Evolutionary conservation across 2,888 invertebrate species (phyloP).

Genomic region (Tupiocoris notatus): DNA sequence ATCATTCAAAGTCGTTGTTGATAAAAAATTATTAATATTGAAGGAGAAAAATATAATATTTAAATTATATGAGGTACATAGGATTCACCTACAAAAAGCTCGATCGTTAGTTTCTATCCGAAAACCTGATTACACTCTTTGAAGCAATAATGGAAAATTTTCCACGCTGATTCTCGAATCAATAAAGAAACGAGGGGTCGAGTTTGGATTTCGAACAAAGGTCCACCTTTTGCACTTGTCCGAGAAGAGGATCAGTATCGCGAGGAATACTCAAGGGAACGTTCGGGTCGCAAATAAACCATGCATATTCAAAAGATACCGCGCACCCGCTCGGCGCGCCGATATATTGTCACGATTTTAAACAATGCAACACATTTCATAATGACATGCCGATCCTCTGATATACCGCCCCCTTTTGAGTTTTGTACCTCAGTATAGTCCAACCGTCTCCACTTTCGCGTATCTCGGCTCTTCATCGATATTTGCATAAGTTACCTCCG

Average conservation of each 20-base stretch:
- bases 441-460: not conserved
- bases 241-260: not conserved
- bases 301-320: slow-evolving; percentile 42
- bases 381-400: slow-evolving; percentile 37
- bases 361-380: slow-evolving; percentile 42
- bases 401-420: slow-evolving; percentile 33
- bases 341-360: slow-evolving; percentile 42
- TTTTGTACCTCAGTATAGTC: too few species aligned
- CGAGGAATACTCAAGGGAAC: not conserved
- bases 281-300: slow-evolving; percentile 22
- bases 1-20: too few species aligned
- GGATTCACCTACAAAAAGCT: too few species aligned
- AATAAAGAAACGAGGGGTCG: too few species aligned
- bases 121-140: too few species aligned
- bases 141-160: too few species aligned
- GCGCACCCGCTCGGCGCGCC: not conserved
- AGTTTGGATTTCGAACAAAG: not conserved
- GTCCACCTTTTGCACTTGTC: not conserved
- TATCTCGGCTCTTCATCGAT: slow-evolving; percentile 27
- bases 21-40: too few species aligned
- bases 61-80: too few species aligned
- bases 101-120: too few species aligned
- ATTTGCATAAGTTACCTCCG: slow-evolving; percentile 35
- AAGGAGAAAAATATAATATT: too few species aligned
- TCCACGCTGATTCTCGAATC: too few species aligned